Percentiles rank a stretch among this genome's conserved stretches.
Conservation (phyloP, 2,113 vertebrate genomes). For the Numenius arquata region DNA sequence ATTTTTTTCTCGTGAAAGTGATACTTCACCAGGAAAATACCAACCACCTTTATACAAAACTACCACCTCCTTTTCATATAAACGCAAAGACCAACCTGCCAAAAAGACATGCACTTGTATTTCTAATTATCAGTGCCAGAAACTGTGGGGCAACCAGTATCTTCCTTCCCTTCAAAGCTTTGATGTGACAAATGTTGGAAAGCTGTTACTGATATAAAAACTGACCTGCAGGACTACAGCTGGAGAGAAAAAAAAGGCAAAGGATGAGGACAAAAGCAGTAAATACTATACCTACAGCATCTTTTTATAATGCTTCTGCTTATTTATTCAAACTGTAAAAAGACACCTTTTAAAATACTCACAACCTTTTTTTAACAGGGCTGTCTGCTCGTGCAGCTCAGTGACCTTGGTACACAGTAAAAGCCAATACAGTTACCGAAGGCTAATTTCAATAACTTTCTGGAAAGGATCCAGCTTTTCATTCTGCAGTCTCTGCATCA, state of each 20-base stretch:
- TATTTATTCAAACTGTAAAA: neutral
- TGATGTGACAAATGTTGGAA: neutral
- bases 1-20: neutral
- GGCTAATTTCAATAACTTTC: neutral
- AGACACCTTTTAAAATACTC: neutral
- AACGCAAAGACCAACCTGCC: fast-evolving
- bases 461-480: neutral
- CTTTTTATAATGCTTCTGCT: neutral
- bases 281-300: neutral
- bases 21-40: neutral
- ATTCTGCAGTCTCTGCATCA: neutral
- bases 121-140: neutral
- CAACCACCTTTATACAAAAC: neutral
- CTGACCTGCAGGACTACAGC: neutral
- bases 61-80: neutral
- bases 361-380: neutral
- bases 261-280: neutral
- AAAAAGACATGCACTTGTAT: neutral
- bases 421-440: neutral
- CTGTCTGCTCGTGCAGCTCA: neutral
- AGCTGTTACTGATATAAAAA: neutral
- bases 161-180: neutral
- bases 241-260: neutral
- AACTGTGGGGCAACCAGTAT: neutral
- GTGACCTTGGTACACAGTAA: neutral